Base-by-base conservation (phyloP, 2,113 vertebrate genomes). In the Larimichthys polyactis region DNA sequence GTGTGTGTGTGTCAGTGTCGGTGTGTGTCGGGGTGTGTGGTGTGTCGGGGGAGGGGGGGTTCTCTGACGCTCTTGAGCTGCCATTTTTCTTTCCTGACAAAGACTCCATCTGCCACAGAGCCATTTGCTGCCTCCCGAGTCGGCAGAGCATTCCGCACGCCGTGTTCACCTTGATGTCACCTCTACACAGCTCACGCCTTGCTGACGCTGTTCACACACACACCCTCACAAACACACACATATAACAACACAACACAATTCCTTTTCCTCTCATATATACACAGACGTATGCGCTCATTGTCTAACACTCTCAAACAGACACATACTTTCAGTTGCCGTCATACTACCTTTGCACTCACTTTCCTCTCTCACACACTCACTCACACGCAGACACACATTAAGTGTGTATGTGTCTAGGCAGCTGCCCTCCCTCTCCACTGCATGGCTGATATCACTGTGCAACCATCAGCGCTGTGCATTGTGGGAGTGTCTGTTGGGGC, bases 51-150 rank as follows among this genome's bases (percentile, higher is more conserved):
- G 69, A 20, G 14, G n/a, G 14, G n/a, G 71, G 74, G 16, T 27
- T 82, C 85, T 93, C 91, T 81, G 95, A 95, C 93, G 94, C 87
- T 96, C 93, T 95, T 94, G 95, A 96, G 96, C 95, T 97, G 96
- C 97, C 96, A 97, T 98, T 98, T 98, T 96, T 98, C 97, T 97
- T 97, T 93, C 94, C 95, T 97, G 97, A 99, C 97, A 97, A 97
- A 98, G 96, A 96, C 96, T 97, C 97, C 97, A 98, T 99, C 97
- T 99, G 98, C 97, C 96, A 97, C 95, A 90, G 95, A 96, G 96
- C 96, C 97, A 96, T 96, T 98, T 97, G 96, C 96, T 96, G 96
- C 95, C 95, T 97, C 91, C 94, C 75, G 95, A 97, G 95, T 96
- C 95, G 96, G 95, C 96, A 96, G 94, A 94, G 94, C 95, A 96